Base-by-base conservation (phyloP, 2,113 vertebrate species). In the Mandrillus leucophaeus region DNA sequence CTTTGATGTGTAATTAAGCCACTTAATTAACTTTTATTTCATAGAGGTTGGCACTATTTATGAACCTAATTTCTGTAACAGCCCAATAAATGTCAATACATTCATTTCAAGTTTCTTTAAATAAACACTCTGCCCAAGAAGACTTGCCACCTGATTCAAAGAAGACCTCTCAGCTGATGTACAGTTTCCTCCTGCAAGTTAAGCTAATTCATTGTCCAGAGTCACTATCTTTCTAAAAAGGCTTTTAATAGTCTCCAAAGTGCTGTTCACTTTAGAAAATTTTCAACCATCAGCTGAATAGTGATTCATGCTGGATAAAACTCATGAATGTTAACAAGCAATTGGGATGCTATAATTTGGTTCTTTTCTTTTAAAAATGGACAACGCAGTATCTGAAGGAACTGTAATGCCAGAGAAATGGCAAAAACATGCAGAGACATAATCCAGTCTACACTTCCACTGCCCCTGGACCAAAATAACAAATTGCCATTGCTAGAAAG, bases 251-350 rank as follows among this genome's bases (percentile, higher is more conserved):
- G 88, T 27, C n/a, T 86, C n/a, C 43, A 78, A 83, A 90, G 68
- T 64, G 30, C 87, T 83, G 5, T 79, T 78, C 68, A 40, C 57
- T 82, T 91, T 40, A 70, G 23, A 86, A 32, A 52, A 25, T 93
- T 97, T 91, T 87, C 68, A 94, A 90, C 86, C 88, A 81, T 89
- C 76, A 78, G 61, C 61, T 78, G 61, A 61, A 73, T 68, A 76
- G 27, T 76, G 55, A 75, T 45, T 40, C 32, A 75, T n/a, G 30
- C 27, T 30, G 11, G 80, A 57, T 85, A 64, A 90, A 97, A 66
- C 25, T 48, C 83, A 76, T 2, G 40, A 82, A 88, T 92, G 94
- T 92, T 90, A 93, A 95, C 52, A 45, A 95, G 87, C 40, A 93
- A 75, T 18, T 73, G 32, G 45, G 25, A 45, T 35, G 20, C 57